phyloP scores from a whole-genome alignment of 2,797 vertebrate species.

The Cryptoblepharus egeriae region DNA sequence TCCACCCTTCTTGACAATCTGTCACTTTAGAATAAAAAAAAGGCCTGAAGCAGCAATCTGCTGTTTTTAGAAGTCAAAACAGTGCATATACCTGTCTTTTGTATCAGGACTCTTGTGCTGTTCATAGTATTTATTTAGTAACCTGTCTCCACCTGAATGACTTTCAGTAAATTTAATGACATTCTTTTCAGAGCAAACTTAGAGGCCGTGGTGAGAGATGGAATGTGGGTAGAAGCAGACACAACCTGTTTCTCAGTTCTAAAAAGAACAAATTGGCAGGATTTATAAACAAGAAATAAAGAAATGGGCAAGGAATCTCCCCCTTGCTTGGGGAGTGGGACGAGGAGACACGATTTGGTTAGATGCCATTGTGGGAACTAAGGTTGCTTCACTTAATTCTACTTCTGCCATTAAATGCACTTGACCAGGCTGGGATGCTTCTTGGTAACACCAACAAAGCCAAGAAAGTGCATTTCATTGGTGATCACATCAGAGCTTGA shows the following conservation, averaged over 20 bases:
- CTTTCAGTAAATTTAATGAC: slow-evolving; percentile 57
- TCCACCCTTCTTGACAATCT: slow-evolving; percentile 70
- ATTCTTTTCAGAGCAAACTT: slow-evolving; percentile 65
- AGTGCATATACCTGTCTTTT: slow-evolving; percentile 70
- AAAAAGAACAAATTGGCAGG: background rate
- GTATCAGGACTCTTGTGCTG: slow-evolving; percentile 69
- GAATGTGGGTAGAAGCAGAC: slow-evolving; percentile 41
- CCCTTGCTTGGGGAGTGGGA: background rate
- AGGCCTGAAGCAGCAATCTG: slow-evolving; percentile 75
- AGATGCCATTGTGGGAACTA: background rate
- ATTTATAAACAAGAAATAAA: slow-evolving; percentile 25
- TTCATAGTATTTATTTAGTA: slow-evolving; percentile 73
- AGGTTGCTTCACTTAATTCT: background rate
- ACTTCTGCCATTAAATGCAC: background rate
- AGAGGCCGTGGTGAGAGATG: slow-evolving; percentile 55
- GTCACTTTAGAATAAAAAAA: slow-evolving; percentile 76
- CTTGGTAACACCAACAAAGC: background rate
- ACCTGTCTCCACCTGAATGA: slow-evolving; percentile 64
- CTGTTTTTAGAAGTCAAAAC: slow-evolving; percentile 74
- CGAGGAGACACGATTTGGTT: background rate
- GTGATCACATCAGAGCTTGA: slow-evolving; percentile 3
- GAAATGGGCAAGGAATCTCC: background rate
- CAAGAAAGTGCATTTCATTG: background rate
- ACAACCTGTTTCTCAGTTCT: slow-evolving; percentile 17
- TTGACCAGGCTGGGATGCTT: background rate